A percentile compares a stretch with the other conserved stretches of the same genome.
phyloP scores from a whole-genome alignment of 2,888 invertebrate species.

The Dermolepida albohirtum region DNA sequence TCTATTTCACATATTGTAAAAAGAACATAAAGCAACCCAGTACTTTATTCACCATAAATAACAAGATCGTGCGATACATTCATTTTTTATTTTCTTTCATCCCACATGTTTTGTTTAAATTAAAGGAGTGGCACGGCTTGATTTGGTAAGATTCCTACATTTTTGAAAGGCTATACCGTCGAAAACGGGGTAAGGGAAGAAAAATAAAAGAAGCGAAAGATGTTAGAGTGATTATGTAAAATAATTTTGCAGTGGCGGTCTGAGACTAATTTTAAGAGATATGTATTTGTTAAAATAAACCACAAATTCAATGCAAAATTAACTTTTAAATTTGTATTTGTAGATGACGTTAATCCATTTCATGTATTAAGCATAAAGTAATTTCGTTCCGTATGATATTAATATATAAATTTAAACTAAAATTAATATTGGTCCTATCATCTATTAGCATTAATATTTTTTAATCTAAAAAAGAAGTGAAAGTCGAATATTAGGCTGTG shows the following conservation, averaged over 20 bases:
- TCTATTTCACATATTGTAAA: conserved; percentile 24
- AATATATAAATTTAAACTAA: too few species aligned
- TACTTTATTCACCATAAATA: conserved; percentile 22
- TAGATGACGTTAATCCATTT: too few species aligned
- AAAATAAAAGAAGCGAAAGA: conserved; percentile 14
- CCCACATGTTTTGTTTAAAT: conserved; percentile 29
- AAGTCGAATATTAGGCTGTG: too few species aligned
- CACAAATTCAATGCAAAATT: too few species aligned
- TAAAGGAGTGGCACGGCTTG: conserved; percentile 16
- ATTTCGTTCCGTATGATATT: too few species aligned
- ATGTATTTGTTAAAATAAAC: too few species aligned
- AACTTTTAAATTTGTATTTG: too few species aligned
- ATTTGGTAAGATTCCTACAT: conserved; percentile 21
- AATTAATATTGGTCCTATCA: too few species aligned
- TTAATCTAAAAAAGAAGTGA: too few species aligned
- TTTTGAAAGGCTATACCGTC: conserved; percentile 32
- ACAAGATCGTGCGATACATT: conserved; percentile 11
- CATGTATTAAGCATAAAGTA: too few species aligned
- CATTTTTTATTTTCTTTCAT: conserved; percentile 18
- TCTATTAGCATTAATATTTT: too few species aligned
- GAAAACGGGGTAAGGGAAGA: conserved; percentile 4
- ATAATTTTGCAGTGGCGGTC: conserved; percentile 12
- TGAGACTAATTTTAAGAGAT: neutral
- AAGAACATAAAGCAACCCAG: conserved; percentile 15
- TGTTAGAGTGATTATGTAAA: conserved; percentile 1